Conservation (phyloP, 1,140 invertebrate species). For the Trichoplusia ni region DNA sequence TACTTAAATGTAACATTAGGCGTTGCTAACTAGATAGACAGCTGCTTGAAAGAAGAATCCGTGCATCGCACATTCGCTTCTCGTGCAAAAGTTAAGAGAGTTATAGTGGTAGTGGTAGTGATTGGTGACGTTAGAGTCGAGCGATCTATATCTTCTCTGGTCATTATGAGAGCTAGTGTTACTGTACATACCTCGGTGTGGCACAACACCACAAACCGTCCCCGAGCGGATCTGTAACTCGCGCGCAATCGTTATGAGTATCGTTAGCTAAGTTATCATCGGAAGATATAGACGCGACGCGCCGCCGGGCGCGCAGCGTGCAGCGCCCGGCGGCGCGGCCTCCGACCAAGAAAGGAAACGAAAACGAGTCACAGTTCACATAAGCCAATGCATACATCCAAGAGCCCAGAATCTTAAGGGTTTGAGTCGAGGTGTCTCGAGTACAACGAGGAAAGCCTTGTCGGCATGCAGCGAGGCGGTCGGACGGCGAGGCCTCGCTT, state of each 20-base stretch:
- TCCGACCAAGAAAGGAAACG: constrained; percentile 80
- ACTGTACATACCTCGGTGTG: constrained; percentile 53
- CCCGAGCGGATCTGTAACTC: constrained; percentile 10
- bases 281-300: constrained; percentile 78
- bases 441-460: constrained; percentile 76
- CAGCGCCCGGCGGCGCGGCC: constrained; percentile 63
- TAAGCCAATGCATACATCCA: constrained; percentile 81
- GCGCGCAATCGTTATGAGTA: constrained; percentile 17
- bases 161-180: constrained; percentile 24
- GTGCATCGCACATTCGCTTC: constrained; percentile 80
- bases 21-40: constrained; percentile 79
- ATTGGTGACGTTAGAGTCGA: constrained; percentile 67
- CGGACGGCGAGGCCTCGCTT: constrained; percentile 56
- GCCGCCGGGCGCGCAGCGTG: constrained; percentile 65
- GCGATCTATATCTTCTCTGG: constrained; percentile 75
- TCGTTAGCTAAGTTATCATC: too few species aligned
- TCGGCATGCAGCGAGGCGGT: constrained; percentile 76
- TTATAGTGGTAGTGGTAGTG: constrained; percentile 73
- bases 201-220: constrained; percentile 23
- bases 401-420: constrained; percentile 81
- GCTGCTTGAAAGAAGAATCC: constrained; percentile 80
- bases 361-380: constrained; percentile 81
- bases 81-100: constrained; percentile 78
- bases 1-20: constrained; percentile 76
- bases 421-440: constrained; percentile 78